Evolutionary conservation across 2,888 invertebrate genomes (phyloP), one percentile per base, ranked within the genome.

Genomic region (Gonocerus acuteangulatus): DNA sequence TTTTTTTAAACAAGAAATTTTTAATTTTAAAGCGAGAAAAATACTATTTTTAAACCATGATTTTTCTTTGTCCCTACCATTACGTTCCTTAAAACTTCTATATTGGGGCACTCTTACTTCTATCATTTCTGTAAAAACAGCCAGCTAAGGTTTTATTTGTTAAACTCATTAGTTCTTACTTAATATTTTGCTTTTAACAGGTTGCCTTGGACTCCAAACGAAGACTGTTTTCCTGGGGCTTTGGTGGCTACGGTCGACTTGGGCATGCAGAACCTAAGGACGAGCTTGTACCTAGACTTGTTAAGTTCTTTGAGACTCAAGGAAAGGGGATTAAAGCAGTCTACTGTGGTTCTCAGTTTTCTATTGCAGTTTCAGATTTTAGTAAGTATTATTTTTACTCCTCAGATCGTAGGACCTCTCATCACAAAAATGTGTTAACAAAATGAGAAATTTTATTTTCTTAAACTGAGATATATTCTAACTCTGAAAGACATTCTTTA

Each of bases 261-360:
- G 95, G 95, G 0, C 95, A 95, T 77, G 87, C 92, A 6, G 94
- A 93, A 71, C 92, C 86, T 62, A 89, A 89, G 72, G 94, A 95
- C 74, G 95, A 95, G 75, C 80, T 88, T 75, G 89, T 93, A 44
- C 87, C 86, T 22, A 78, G 87, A n/a, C 78, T 93, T 57, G 86
- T 95, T 68, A 93, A 92, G 74, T 90, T 85, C 74, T 89, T 93
- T 73, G 93, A 94, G 68, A 82, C 86, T 1, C 88, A 88, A 68
- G 86, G 85, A 48, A 84, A 91, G 62, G 93, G 93, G 39, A 86
- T 90, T 0, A 84, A 86, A 66, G 82, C 84, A 58, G 85, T 93
- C 6, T 81, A 83, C 72, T 91, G 92, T 71, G 95, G 95, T 1
- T 85, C 89, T 19, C 86, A 89, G 0, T 95, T 85, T 76, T 91